phyloP scores from a whole-genome alignment of 2,888 invertebrate genomes.

The Acronicta alni region DNA sequence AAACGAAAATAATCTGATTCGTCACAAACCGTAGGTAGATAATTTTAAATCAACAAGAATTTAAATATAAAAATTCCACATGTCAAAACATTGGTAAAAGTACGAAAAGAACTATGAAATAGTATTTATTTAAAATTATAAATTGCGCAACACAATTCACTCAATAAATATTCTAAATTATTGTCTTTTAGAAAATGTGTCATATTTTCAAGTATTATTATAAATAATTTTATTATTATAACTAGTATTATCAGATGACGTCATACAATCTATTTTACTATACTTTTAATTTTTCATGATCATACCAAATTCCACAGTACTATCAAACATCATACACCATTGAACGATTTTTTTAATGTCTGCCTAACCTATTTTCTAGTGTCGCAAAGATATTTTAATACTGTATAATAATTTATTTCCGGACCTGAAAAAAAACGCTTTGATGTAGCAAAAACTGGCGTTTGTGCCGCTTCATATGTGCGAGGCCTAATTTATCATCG shows the following conservation, averaged over 20 bases:
- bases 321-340: constrained; percentile 18
- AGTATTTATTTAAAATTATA: constrained; percentile 19
- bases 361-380: constrained; percentile 45
- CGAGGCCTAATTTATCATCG: constrained; percentile 51
- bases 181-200: constrained; percentile 12
- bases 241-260: not conserved
- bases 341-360: constrained; percentile 22
- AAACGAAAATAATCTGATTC: constrained; percentile 19
- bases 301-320: constrained; percentile 10
- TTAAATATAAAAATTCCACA: constrained; percentile 33
- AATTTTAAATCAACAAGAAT: constrained; percentile 24
- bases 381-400: constrained; percentile 54
- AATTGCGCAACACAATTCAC: constrained; percentile 11
- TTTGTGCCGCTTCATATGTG: constrained; percentile 53
- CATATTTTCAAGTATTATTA: constrained; percentile 2
- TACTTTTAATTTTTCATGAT: not conserved
- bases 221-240: not conserved
- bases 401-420: constrained; percentile 59
- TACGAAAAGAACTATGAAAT: constrained; percentile 20
- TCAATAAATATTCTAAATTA: constrained; percentile 24
- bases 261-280: constrained; percentile 3
- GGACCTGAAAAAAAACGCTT: constrained; percentile 50
- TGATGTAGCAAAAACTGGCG: constrained; percentile 53
- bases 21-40: constrained; percentile 34
- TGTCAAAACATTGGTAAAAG: constrained; percentile 45